Percentiles rank a stretch among this genome's conserved stretches.
Evolutionary conservation across 2,888 invertebrate species (phyloP).

Genomic region (Hyposoter didymator): DNA sequence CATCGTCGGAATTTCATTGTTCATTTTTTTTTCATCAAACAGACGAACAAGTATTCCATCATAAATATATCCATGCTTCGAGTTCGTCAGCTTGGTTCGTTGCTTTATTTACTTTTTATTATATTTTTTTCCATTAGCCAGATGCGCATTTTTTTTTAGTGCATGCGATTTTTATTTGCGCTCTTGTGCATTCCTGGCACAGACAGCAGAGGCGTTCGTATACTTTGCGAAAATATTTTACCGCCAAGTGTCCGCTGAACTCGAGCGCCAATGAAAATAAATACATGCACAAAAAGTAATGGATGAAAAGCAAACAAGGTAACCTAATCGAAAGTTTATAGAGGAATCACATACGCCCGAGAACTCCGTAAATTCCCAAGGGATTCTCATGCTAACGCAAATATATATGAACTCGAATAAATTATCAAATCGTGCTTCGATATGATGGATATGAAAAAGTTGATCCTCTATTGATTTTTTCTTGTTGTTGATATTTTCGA

Average conservation of each 20-base stretch:
- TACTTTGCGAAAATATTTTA: conserved; percentile 39
- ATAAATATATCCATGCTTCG: conserved; percentile 23
- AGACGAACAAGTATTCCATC: conserved; percentile 2
- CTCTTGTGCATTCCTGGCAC: conserved; percentile 28
- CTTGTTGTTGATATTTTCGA: conserved; percentile 15
- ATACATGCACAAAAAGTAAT: conserved; percentile 13
- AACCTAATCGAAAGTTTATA: conserved; percentile 16
- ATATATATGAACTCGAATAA: conserved; percentile 26
- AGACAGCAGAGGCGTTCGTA: conserved; percentile 14
- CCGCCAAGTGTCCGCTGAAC: conserved; percentile 30
- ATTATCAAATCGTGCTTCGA: conserved; percentile 17
- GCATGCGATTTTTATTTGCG: not conserved
- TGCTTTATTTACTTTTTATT: conserved; percentile 18
- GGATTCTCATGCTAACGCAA: conserved; percentile 24
- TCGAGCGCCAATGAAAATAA: conserved; percentile 44
- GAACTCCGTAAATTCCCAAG: conserved; percentile 28
- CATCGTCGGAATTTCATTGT: conserved; percentile 55
- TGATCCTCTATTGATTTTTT: conserved; percentile 27
- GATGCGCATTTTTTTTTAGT: conserved; percentile 22
- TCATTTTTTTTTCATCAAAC: not conserved
- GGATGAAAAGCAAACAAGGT: conserved; percentile 17
- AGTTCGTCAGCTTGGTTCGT: conserved; percentile 14
- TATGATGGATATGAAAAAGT: conserved; percentile 59
- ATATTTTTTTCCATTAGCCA: not conserved
- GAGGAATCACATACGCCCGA: not conserved